A percentile compares a stretch with the other conserved stretches of the same genome.
Evolutionary conservation across 2,113 vertebrate genomes (phyloP).

Genomic region (Hemiscyllium ocellatum): DNA sequence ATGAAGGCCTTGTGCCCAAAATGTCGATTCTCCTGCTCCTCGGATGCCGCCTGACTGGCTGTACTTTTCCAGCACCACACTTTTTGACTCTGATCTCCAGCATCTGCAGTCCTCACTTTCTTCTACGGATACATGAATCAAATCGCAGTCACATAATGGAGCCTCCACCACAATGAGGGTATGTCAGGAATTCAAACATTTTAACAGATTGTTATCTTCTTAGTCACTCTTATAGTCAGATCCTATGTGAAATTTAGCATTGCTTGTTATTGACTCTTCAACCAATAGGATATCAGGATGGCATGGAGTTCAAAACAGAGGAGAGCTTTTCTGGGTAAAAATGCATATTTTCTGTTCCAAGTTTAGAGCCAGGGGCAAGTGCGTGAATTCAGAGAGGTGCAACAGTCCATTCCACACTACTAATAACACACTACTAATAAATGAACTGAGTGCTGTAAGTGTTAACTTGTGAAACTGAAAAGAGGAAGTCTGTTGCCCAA

Average conservation of each 20-base stretch:
- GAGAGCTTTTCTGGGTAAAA: not conserved
- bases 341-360: not conserved
- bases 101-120: too few species aligned
- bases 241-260: not conserved
- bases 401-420: not conserved
- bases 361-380: too few species aligned
- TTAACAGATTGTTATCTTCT: not conserved
- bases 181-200: not conserved
- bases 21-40: too few species aligned
- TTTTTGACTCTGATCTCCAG: too few species aligned
- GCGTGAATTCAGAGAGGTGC: not conserved
- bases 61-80: too few species aligned
- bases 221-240: not conserved
- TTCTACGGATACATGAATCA: not conserved
- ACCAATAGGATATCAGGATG: too few species aligned
- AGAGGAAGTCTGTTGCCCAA: not conserved
- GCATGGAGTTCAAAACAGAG: not conserved
- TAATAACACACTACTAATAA: not conserved
- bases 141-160: not conserved
- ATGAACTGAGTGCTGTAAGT: not conserved
- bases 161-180: not conserved
- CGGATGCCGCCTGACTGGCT: too few species aligned
- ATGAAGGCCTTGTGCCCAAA: too few species aligned
- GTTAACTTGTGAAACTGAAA: not conserved
- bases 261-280: not conserved